A percentile compares a stretch with the other conserved stretches of the same genome.
These are phyloP conservation scores for Rhabdomys pumilio DNA, from an alignment of 2,797 vertebrate genomes.

Conservation along the genomic window DNA sequence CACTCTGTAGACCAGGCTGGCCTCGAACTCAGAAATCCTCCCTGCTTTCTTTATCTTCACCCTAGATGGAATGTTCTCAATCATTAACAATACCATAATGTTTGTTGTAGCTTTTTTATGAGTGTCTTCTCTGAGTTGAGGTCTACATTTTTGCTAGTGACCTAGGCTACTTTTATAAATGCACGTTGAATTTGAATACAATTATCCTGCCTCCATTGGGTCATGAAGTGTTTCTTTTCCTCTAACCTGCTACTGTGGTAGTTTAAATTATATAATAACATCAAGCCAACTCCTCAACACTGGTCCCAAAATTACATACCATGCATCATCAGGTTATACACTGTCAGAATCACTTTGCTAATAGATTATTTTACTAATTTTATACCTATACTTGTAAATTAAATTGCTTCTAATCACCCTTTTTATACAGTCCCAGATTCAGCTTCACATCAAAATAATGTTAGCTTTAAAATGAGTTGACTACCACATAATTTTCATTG, in stretches of 20 bases:
- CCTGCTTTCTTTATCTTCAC: not conserved
- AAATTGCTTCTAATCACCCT: not conserved
- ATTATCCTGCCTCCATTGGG: not conserved
- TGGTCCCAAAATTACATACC: not conserved
- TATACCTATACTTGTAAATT: not conserved
- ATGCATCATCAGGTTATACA: not conserved
- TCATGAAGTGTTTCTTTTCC: not conserved
- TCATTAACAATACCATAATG: not conserved
- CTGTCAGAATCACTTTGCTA: not conserved
- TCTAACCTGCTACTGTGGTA: not conserved
- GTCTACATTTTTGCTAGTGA: not conserved
- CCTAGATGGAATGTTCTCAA: not conserved
- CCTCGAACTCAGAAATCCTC: no score
- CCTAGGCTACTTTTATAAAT: not conserved
- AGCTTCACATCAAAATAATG: not conserved
- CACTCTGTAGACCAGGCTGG: no score
- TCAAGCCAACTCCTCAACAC: not conserved
- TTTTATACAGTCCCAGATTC: not conserved
- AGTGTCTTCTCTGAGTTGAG: not conserved
- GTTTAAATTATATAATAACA: constrained; percentile 28
- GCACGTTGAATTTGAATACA: constrained; percentile 1
- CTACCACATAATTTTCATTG: not conserved
- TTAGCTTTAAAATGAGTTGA: not conserved
- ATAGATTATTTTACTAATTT: not conserved
- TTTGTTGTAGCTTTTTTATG: not conserved